Percentiles rank a stretch among this genome's conserved stretches.
These are phyloP conservation scores for Scaptomyza caliginosa DNA, from an alignment of 2,888 invertebrate genomes.

Conservation along the genomic window DNA sequence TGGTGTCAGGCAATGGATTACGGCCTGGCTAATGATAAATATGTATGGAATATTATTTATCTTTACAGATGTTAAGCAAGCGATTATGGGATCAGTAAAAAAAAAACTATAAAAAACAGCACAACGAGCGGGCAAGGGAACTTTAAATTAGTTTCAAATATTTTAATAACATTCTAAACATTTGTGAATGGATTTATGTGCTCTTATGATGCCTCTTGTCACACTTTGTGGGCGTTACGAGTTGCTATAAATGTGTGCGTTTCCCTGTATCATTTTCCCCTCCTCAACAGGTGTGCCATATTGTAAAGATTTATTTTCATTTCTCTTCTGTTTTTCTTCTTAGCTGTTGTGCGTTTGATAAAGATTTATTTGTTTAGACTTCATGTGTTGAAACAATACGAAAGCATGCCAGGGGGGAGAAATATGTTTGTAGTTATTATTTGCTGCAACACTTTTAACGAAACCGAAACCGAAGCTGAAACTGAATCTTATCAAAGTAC, in stretches of 20 bases:
- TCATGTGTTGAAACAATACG: slow-evolving; percentile 34
- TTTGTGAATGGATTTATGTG: slow-evolving; percentile 81
- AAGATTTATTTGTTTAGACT: slow-evolving; percentile 78
- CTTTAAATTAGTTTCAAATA: slow-evolving; percentile 76
- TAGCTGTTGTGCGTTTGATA: slow-evolving; percentile 43
- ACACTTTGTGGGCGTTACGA: slow-evolving; percentile 70
- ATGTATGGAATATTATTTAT: slow-evolving; percentile 67
- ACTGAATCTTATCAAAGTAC: slow-evolving; percentile 45
- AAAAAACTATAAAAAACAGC: slow-evolving; percentile 29
- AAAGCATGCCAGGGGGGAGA: slow-evolving; percentile 3
- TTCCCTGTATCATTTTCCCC: slow-evolving; percentile 9
- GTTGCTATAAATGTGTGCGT: slow-evolving; percentile 14
- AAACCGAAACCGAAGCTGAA: slow-evolving; percentile 1
- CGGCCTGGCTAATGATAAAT: slow-evolving; percentile 67
- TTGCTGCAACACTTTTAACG: slow-evolving; percentile 1
- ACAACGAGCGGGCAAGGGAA: slow-evolving; percentile 33
- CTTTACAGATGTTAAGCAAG: slow-evolving; percentile 54
- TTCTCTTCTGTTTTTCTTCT: no score
- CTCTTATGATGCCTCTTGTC: slow-evolving; percentile 66
- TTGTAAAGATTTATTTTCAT: slow-evolving; percentile 65
- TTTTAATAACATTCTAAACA: slow-evolving; percentile 82
- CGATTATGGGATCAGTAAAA: slow-evolving; percentile 62
- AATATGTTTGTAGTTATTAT: not conserved
- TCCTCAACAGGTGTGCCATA: slow-evolving; percentile 68
- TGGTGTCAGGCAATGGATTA: slow-evolving; percentile 65